Percentiles rank a stretch among this genome's conserved stretches.
Conservation (phyloP, 2,113 vertebrate species). For the Oryzias melastigma region DNA sequence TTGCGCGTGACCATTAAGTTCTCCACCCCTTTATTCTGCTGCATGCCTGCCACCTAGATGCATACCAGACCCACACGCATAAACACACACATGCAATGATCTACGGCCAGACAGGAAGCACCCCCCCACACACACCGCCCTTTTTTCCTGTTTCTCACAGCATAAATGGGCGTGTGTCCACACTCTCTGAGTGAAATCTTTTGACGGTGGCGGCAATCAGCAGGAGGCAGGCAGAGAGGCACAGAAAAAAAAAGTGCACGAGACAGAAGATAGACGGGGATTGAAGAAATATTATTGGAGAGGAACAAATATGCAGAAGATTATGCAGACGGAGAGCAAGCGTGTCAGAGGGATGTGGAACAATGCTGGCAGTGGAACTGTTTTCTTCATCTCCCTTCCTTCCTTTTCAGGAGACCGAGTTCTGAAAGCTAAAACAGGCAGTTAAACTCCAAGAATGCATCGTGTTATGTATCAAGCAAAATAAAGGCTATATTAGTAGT, state of each 20-base stretch:
- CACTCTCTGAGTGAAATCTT: background rate
- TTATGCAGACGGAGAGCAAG: conserved; percentile 6
- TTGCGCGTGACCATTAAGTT: background rate
- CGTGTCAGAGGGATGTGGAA: conserved; percentile 36
- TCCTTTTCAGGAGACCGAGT: conserved; percentile 23
- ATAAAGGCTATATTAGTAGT: no score
- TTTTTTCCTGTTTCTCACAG: conserved; percentile 58
- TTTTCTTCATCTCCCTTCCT: conserved; percentile 42
- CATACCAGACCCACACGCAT: background rate
- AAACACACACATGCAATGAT: conserved; percentile 5
- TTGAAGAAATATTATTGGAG: conserved; percentile 23
- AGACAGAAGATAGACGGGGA: conserved; percentile 29
- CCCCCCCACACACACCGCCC: conserved; percentile 17
- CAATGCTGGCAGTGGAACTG: conserved; percentile 40
- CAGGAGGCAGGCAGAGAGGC: conserved; percentile 41
- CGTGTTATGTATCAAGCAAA: no score
- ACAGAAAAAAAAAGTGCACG: conserved; percentile 12
- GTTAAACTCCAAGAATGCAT: no score
- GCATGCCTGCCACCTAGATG: conserved; percentile 29
- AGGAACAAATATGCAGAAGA: conserved; percentile 20
- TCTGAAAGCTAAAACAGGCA: background rate
- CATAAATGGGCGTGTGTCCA: conserved; percentile 6
- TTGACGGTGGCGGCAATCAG: conserved; percentile 44
- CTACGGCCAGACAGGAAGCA: conserved; percentile 51
- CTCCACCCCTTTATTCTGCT: background rate